Base-by-base conservation (phyloP, 2,888 invertebrate genomes). In the Plusia festucae region DNA sequence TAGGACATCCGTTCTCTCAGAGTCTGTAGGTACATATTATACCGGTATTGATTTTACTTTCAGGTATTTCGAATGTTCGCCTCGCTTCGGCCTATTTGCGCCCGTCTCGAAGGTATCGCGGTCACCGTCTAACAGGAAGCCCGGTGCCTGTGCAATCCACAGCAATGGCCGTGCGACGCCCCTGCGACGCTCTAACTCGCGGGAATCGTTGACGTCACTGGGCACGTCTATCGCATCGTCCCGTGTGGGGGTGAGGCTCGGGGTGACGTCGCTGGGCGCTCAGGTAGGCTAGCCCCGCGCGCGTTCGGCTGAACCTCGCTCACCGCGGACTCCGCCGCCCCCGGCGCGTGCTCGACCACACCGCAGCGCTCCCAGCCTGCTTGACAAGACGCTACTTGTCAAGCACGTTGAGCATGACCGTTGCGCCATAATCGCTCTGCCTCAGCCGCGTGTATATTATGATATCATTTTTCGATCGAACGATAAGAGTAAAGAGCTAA, bases 61-160 rank as follows among this genome's bases (percentile, higher is more conserved):
- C 92, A 98, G 99, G 94, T 99, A 99, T 95, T 99, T 99, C 94
- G 97, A 98, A 78, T 99, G 99, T 91, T 96, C 97, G 73, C 97
- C 98, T 46, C 97, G 98, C 87, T 98, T 97, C 93, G 99, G 99
- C 1, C 95, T 99, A 70, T 99, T 99, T 93, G 98, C 99, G 24
- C 99, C 99, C 1, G 95, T 97, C 65, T 96, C 97, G 85, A 99
- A 99, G 95, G 98, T 99, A 74, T 97, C 97, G 82, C 96, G 97
- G 73, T 98, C 98, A 53, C 98, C 98, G 32, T 97, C 97, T 59
- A 97, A 96, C 90, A 95, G 96, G 82, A 96, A 96, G 85, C 96
- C 96, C 53, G 96, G 95, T 80, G 94, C 95, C 76, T 97, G 96
- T 90, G 95, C 95, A 69, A 95, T 96, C 72, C 97, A 96, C 89